phyloP scores from a whole-genome alignment of 1,140 invertebrate species.

The Bombus waltoni region DNA sequence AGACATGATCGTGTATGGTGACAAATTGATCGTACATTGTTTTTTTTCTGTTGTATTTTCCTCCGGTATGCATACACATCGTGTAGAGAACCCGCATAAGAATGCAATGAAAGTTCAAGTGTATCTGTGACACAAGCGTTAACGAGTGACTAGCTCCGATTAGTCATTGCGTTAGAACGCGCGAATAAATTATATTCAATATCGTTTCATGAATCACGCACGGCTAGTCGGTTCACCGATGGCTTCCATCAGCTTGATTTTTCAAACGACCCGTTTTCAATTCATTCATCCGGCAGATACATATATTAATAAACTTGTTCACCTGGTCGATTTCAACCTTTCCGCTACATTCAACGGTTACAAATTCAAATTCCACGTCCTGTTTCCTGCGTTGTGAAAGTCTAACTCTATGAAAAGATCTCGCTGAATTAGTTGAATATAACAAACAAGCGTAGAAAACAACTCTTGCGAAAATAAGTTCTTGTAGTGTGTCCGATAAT shows the following conservation, averaged over 20 bases:
- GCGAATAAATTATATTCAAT: slow-evolving; percentile 43
- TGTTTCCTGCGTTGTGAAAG: slow-evolving; percentile 8
- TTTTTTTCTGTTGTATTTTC: not conserved
- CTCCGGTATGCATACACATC: slow-evolving; percentile 6
- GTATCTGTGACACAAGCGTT: slow-evolving; percentile 27
- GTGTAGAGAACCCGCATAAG: slow-evolving; percentile 10
- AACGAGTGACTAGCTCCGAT: slow-evolving; percentile 12
- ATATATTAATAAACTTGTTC: slow-evolving; percentile 1
- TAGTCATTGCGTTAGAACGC: slow-evolving; percentile 47
- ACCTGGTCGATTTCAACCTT: not conserved
- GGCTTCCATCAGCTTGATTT: not conserved
- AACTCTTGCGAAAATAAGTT: not conserved
- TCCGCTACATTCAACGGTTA: not conserved
- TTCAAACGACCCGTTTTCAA: not conserved
- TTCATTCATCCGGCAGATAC: not conserved
- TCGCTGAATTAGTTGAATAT: not conserved
- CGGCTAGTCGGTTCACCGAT: not conserved
- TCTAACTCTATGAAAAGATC: not conserved
- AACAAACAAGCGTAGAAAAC: not conserved
- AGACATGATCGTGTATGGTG: not conserved
- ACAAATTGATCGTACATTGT: not conserved
- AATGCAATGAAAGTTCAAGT: slow-evolving; percentile 47
- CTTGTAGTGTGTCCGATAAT: not conserved
- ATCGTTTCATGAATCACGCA: slow-evolving; percentile 39
- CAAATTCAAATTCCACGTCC: not conserved